Conservation (phyloP, 2,888 invertebrate genomes). For the Leptinotarsa juncta region DNA sequence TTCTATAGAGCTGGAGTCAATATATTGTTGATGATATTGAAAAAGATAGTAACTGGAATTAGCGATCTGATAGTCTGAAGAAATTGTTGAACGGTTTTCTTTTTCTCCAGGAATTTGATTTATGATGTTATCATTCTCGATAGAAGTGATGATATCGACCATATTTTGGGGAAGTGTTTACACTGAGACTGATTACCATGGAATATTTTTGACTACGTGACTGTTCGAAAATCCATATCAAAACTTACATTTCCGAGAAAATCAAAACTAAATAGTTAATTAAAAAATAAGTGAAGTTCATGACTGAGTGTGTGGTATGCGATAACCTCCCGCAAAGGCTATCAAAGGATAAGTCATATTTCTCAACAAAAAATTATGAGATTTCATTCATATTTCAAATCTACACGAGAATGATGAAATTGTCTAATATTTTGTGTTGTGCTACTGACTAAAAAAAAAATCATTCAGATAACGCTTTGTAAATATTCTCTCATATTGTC, state of each 20-base stretch:
- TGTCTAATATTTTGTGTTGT: background rate
- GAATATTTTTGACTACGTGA: background rate
- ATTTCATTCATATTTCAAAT: background rate
- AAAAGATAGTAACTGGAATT: too few relatives aligned
- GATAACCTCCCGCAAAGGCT: background rate
- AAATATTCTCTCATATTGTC: conserved; percentile 6
- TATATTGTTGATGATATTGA: too few relatives aligned
- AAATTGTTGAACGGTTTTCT: too few relatives aligned
- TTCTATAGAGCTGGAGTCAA: too few relatives aligned
- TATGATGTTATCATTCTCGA: background rate
- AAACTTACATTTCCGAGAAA: background rate
- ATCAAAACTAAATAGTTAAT: background rate
- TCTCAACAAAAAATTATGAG: background rate
- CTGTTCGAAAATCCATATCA: background rate
- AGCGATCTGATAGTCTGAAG: too few relatives aligned
- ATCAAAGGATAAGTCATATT: background rate
- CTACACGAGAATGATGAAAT: background rate
- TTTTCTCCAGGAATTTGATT: background rate
- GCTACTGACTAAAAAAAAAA: background rate
- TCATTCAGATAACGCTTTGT: background rate
- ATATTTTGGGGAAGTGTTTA: background rate
- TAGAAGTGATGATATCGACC: background rate
- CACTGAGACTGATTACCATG: background rate
- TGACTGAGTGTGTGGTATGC: background rate
- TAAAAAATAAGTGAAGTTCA: background rate